Percentiles rank a stretch among this genome's conserved stretches.
These are phyloP conservation scores for Acropternis orthonyx DNA, from an alignment of 2,797 vertebrate genomes.

Conservation along the genomic window DNA sequence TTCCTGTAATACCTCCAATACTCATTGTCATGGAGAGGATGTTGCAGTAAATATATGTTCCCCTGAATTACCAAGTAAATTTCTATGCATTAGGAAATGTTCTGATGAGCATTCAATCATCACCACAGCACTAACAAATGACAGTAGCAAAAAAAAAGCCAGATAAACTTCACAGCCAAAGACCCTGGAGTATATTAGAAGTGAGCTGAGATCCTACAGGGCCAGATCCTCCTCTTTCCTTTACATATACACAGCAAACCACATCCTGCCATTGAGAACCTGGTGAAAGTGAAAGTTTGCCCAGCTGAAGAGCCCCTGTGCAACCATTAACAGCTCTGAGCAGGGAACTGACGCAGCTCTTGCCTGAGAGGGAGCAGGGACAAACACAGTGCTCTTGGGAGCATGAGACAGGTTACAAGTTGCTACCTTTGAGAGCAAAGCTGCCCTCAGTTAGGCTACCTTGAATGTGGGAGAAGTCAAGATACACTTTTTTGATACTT, in stretches of 20 bases:
- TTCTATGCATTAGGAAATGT: neutral
- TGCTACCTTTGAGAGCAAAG: neutral
- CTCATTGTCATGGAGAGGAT: neutral
- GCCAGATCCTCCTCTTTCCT: slow-evolving; percentile 9
- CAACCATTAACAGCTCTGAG: neutral
- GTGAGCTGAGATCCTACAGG: neutral
- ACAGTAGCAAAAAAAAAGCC: neutral
- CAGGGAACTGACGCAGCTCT: neutral
- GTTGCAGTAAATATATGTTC: neutral
- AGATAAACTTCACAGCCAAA: neutral
- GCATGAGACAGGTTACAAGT: neutral
- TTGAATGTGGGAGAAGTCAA: neutral
- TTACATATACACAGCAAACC: slow-evolving; percentile 37
- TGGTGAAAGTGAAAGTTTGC: slow-evolving; percentile 27
- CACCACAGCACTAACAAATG: neutral
- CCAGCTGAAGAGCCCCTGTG: neutral
- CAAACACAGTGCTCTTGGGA: neutral
- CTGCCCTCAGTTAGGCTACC: neutral
- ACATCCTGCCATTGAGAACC: slow-evolving; percentile 59
- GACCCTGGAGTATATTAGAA: neutral
- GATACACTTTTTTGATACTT: neutral
- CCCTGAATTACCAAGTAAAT: neutral
- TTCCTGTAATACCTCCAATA: slow-evolving; percentile 16
- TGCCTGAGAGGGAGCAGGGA: neutral
- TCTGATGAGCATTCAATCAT: neutral